Base-by-base conservation (phyloP, 53 echinoderm and acorn worm genomes). In the Henricia sp. region DNA sequence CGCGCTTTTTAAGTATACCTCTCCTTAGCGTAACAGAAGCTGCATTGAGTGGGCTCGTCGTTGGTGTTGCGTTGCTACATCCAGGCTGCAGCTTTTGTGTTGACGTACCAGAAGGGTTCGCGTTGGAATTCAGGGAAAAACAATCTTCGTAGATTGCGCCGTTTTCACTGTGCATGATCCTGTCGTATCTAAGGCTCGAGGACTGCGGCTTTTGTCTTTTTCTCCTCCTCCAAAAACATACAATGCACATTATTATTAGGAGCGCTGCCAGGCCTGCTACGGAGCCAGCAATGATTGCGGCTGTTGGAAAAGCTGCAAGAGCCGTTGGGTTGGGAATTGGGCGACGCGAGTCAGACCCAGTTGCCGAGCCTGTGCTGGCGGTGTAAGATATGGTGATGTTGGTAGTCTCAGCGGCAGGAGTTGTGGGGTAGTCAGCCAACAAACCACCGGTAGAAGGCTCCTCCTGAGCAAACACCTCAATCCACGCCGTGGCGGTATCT, bases 191-290 rank as follows among this genome's bases (percentile, higher is more conserved):
- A 28, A 67, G 67, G 67, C 37, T 67, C 6, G 67, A 37, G 8
- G 67, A 6, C 20, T 21, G 32, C 67, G 39, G 39, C 39, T 37
- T 67, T 13, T 46, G 24, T 24, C 16, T 39, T 26, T 27, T 60
- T 12, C 6, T 19, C 4, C 62, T 60, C 30, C 62, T 29, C 11
- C 70, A 27, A 13, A 70, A 1, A 28, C 44, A 70, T 27, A 25
- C 42, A 46, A 70, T 37, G 13, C 70, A 70, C 2, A 46, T 26
- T 1, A 70, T 26, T 6, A 70, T 19, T n/a, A 16, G 28, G 24
- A 70, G 26, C 46, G 70, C 46, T 16, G 70, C 70, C 29, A 70
- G 70, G 46, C 24, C 46, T 24, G 70, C 70, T 17, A 21, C 8
- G 6, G 46, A 44, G 44, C 20, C 46, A 3, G 70, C 70, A 44